Percentiles rank a stretch among this genome's conserved stretches.
Evolutionary conservation across 2,797 vertebrate species (phyloP).

Genomic region (Oreortyx pictus): DNA sequence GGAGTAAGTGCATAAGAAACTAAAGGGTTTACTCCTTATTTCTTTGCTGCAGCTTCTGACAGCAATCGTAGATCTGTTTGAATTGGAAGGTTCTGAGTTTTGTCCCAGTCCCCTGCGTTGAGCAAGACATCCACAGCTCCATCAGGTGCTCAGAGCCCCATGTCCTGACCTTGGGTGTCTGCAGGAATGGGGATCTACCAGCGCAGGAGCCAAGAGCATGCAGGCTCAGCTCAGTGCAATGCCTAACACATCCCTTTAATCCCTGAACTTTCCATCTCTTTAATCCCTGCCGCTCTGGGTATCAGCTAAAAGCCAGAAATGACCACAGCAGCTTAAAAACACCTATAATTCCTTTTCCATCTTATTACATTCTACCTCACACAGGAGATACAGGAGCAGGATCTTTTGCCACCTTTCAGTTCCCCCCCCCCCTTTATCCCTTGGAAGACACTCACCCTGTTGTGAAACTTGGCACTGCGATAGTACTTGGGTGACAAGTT

Average conservation of each 20-base stretch:
- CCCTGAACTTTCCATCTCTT: background rate
- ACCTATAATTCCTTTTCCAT: background rate
- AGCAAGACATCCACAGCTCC: too few species aligned
- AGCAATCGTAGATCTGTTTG: background rate
- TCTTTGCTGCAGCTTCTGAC: background rate
- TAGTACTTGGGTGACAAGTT: constrained; percentile 97
- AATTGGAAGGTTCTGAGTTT: too few species aligned
- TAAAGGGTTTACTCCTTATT: background rate
- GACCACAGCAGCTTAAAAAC: background rate
- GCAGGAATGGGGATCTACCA: too few species aligned
- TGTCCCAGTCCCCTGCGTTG: too few species aligned
- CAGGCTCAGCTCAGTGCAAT: background rate
- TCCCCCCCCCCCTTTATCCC: background rate
- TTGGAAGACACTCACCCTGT: constrained; percentile 83
- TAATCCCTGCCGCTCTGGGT: background rate
- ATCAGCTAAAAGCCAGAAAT: background rate
- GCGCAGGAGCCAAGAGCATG: background rate
- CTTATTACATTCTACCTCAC: accelerated
- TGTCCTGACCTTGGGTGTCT: too few species aligned
- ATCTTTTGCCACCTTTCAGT: background rate
- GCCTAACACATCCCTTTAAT: background rate
- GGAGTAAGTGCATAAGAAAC: background rate
- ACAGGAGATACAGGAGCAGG: background rate
- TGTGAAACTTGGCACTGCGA: constrained; percentile 97
- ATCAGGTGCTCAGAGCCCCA: too few species aligned